These are phyloP conservation scores for Parus major DNA, from an alignment of 2,113 vertebrate species.

Conservation along the genomic window DNA sequence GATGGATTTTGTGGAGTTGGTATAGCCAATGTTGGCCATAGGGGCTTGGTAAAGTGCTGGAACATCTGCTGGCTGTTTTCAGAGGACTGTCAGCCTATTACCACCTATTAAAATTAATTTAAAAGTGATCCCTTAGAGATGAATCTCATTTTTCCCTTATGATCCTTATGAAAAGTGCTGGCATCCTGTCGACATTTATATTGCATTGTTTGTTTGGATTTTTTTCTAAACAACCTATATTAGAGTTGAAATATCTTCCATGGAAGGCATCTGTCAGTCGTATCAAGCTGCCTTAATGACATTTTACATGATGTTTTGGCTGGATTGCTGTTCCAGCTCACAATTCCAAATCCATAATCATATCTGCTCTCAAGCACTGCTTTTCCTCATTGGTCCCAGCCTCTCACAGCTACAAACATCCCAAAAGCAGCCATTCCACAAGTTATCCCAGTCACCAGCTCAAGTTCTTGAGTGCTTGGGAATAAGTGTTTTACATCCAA, in stretches of 20 bases:
- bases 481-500: neutral
- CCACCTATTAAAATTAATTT: slow-evolving; percentile 71
- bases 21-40: slow-evolving; percentile 31
- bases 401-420: neutral
- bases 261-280: neutral
- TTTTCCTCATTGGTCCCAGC: neutral
- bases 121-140: slow-evolving; percentile 52
- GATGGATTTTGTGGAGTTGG: slow-evolving; percentile 60
- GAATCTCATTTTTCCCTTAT: neutral
- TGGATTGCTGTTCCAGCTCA: neutral
- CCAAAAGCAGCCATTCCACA: neutral
- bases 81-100: slow-evolving; percentile 65
- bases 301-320: neutral
- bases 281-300: slow-evolving; percentile 4
- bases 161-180: slow-evolving; percentile 44
- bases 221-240: slow-evolving; percentile 2
- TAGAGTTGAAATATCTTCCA: neutral
- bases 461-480: neutral
- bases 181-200: slow-evolving; percentile 46
- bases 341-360: neutral
- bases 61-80: slow-evolving; percentile 69
- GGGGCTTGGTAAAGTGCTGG: slow-evolving; percentile 26
- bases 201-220: neutral
- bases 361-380: neutral
- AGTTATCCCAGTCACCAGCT: neutral